Evolutionary conservation across 2,113 vertebrate genomes (phyloP), one percentile per base, ranked within the genome.

Genomic region (Alectura lathami): DNA sequence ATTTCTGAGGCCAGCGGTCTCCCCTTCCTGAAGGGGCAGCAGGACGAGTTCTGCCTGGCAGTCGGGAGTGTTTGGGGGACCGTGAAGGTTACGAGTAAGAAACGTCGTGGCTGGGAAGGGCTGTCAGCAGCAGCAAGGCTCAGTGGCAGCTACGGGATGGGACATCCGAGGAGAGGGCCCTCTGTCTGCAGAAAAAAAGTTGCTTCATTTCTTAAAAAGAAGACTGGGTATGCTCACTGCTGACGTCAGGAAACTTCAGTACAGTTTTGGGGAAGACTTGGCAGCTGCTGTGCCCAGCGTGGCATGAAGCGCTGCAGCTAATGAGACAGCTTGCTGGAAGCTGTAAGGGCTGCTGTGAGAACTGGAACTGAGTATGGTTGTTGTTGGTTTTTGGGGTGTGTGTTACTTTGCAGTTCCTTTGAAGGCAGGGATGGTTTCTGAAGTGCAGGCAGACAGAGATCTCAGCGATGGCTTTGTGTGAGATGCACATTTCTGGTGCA

Each of bases 401-500:
- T 11, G 2, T 7, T 60, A 26, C 45, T 90, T 60, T 45, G 63
- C 36, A 40, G 29, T 56, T 75, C 30, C 42, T 85, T 91, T 67
- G 76, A 68, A 78, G 45, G 30, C 50, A 67, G 11, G 38, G 60
- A 9, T 47, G 34, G 3, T 36, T 63, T 63, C 16, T 43, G 4
- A 27, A 48, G 42, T 13, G 32, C 30, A 30, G 27, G 67, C 54
- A 50, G 75, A 14, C 32, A 30, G 23, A 81, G 11, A 32, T 32
- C 38, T 36, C 27, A 7, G 0, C n/a, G 22, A 5, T n/a, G 57
- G n/a, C 34, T 47, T 47, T 43, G 29, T 24, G 51, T 3, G 4
- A n/a, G 50, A 8, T 26, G 1, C 4, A 3, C 0, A 0, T 45
- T 54, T 48, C 40, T 67, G 45, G 15, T 50, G 5, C 5, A 22